Conservation (phyloP, 2,888 invertebrate species). For the Melangyna quadrimaculata region DNA sequence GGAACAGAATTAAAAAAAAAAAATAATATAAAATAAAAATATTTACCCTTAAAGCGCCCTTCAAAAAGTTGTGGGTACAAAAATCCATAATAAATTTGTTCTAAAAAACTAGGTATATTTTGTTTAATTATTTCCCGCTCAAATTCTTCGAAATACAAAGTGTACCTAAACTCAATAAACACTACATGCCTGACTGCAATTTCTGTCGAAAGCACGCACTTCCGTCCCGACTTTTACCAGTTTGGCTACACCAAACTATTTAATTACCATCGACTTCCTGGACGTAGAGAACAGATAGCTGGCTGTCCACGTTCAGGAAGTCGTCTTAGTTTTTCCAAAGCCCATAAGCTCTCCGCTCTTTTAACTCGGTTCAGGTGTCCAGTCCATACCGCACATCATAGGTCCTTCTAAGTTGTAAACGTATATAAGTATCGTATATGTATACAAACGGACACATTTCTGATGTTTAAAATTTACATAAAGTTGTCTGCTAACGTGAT, state of each 20-base stretch:
- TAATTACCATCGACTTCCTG: constrained; percentile 47
- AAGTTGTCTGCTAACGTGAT: constrained; percentile 63
- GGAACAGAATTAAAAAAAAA: not conserved
- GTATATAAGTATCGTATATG: not conserved
- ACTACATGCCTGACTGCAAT: constrained; percentile 49
- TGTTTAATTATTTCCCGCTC: not conserved
- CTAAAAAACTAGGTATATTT: too few species aligned
- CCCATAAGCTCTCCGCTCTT: constrained; percentile 3
- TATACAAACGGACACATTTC: constrained; percentile 25
- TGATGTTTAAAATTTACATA: constrained; percentile 57
- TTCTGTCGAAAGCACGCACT: constrained; percentile 59
- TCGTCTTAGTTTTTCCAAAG: constrained; percentile 21
- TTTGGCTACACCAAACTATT: constrained; percentile 29
- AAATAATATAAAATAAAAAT: too few species aligned
- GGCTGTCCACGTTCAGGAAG: constrained; percentile 60
- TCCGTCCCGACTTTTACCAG: constrained; percentile 64
- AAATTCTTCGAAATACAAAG: not conserved
- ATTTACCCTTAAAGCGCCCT: too few species aligned
- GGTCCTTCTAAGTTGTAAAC: not conserved
- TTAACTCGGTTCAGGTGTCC: constrained; percentile 8
- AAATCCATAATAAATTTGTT: too few species aligned
- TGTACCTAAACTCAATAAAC: constrained; percentile 26
- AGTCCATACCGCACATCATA: not conserved
- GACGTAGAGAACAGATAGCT: constrained; percentile 46
- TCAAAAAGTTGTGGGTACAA: too few species aligned